Base-by-base conservation (phyloP, 2,888 invertebrate species). In the Ommatoiulus sabulosus region DNA sequence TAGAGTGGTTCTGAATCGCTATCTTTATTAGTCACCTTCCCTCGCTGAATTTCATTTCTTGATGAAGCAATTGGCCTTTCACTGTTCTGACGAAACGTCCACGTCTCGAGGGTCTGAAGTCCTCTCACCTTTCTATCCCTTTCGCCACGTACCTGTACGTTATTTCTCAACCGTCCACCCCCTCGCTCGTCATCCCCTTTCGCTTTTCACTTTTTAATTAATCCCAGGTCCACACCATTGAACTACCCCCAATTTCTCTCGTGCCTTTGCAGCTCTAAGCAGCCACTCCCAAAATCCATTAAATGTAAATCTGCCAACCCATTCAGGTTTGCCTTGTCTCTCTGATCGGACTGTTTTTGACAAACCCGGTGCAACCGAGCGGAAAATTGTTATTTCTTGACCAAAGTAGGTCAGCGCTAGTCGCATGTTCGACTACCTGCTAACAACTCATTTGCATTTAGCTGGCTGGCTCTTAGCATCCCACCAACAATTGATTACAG, bases 321-420 rank as follows among this genome's bases (percentile, higher is more conserved):
- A 80, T 80, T 80, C 80, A 80, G 80, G 80, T 80, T 80, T 80
- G 80, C 80, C 80, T 80, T 80, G 80, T 80, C 80, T 80, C 80
- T 80, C 35, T 80, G 80, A 80, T 80, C 80, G 80, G 80, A 80
- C 80, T 80, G 35, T 80, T 80, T 80, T 80, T 80, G 80, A 80
- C 80, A 80, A 80, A 80, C 80, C 80, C 80, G 80, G 80, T 80
- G 80, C 80, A 80, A 80, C 80, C 80, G 80, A 80, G 80, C 80
- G 80, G 20, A 80, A 80, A 80, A 80, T 80, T 80, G 80, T 80
- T 80, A 80, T 80, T 80, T 80, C 80, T 80, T 80, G 80, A 80
- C 80, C 80, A 80, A 80, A 80, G 80, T 80, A 80, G 80, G 80
- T 80, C 80, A 80, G 80, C 80, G 24, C 80, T 80, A 80, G 80